phyloP scores from a whole-genome alignment of 2,888 invertebrate genomes.

The Ophion obscuratus region DNA sequence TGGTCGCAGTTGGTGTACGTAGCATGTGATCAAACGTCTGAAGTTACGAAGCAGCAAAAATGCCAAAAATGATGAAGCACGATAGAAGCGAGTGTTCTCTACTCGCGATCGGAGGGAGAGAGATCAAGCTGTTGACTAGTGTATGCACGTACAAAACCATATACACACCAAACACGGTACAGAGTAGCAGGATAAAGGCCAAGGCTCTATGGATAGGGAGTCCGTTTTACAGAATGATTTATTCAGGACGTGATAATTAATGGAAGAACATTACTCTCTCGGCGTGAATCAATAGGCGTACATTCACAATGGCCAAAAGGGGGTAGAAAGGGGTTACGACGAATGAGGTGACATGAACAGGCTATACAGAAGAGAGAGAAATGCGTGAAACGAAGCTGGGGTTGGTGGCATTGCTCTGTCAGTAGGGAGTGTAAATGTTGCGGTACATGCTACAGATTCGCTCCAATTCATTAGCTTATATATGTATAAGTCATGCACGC shows the following conservation, averaged over 20 bases:
- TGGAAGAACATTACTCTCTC: constrained; percentile 82
- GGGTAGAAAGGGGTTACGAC: constrained; percentile 15
- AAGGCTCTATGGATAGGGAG: constrained; percentile 69
- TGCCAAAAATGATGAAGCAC: neutral
- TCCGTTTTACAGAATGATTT: constrained; percentile 82
- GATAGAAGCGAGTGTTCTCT: neutral
- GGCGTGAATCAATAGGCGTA: constrained; percentile 81
- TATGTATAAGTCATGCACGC: too few relatives aligned
- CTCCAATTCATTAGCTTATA: neutral
- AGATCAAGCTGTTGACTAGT: constrained; percentile 26
- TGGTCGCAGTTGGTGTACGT: too few relatives aligned
- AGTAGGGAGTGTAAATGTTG: constrained; percentile 54
- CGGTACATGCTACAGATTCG: constrained; percentile 8
- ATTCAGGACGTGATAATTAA: constrained; percentile 82
- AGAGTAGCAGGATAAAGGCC: constrained; percentile 12
- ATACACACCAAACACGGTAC: constrained; percentile 1
- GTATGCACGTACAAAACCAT: constrained; percentile 10
- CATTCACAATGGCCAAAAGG: constrained; percentile 41
- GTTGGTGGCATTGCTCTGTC: constrained; percentile 41
- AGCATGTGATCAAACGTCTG: neutral
- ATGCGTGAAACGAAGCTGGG: constrained; percentile 53
- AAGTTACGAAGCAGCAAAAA: neutral
- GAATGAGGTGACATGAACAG: constrained; percentile 33
- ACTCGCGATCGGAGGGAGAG: neutral
- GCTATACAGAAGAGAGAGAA: constrained; percentile 45